Base-by-base conservation (phyloP, 2,113 vertebrate species). In the Ancistrus triradiatus region DNA sequence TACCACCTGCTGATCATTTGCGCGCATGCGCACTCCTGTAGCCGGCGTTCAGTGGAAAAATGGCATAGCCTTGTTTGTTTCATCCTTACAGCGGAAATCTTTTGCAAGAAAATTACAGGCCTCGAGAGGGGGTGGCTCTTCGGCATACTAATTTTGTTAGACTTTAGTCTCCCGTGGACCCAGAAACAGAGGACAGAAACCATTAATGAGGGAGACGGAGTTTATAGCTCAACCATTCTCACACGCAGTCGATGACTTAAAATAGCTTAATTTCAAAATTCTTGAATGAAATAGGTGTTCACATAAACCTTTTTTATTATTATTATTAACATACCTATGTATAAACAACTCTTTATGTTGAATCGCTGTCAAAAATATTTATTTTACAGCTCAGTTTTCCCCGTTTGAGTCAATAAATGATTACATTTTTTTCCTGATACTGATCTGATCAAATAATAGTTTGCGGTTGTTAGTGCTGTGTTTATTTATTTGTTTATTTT, bases 71-170 rank as follows among this genome's bases (percentile, higher is more conserved):
- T 90, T 88, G 74, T 87, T 84, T 87, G 87, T 92, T 95, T 93
- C 89, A 93, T 94, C 85, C 89, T 89, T 90, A 92, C 81, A 90
- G 91, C 88, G 72, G 86, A 94, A 94, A 92, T 88, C 85, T 93
- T 94, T 93, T 95, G 88, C 86, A 84, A 88, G 91, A 91, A 95
- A 96, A 97, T 96, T 90, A 97, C 89, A 90, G 90, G 91, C 92
- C 91, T 91, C 91, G 81, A 84, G 91, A 92, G 92, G 43, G 19
- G 82, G 90, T 87, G 91, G 89, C 86, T 90, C 90, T 90, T 97
- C 97, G 95, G 93, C 91, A 96, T 97, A 95, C 92, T 97, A 95
- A 97, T 95, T 94, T 92, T 93, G 93, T 95, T 96, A 95, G 92
- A 89, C 90, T 93, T 93, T 56, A 59, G 91, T 91, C 92, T 93